Conservation (phyloP, 1,140 invertebrate species). For the Dinothrombium tinctorium region DNA sequence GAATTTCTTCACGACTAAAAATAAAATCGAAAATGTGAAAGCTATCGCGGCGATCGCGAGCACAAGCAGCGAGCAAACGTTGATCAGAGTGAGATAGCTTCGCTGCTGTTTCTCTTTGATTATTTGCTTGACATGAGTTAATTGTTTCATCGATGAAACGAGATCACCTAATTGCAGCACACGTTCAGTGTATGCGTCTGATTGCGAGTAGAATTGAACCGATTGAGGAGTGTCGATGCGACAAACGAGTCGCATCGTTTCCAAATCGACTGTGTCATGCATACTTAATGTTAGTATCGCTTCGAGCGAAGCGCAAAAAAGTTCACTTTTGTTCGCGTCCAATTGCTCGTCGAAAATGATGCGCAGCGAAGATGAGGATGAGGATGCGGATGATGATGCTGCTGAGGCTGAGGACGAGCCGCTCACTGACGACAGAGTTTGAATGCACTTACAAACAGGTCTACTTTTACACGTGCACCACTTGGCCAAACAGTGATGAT, state of each 20-base stretch:
- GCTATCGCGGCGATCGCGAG: too few species aligned
- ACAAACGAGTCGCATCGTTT: background rate
- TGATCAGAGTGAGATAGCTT: too few species aligned
- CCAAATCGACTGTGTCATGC: background rate
- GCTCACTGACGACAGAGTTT: background rate
- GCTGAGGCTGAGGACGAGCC: background rate
- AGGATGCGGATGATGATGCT: background rate
- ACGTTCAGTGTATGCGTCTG: background rate
- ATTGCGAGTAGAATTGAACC: background rate
- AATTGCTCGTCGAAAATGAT: background rate
- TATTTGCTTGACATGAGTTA: background rate
- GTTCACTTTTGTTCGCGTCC: background rate
- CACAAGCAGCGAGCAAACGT: too few species aligned
- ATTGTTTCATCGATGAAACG: background rate
- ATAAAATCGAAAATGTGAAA: too few species aligned
- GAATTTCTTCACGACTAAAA: too few species aligned
- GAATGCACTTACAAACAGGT: constrained; percentile 1
- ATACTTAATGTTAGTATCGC: background rate
- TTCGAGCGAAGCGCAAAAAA: background rate
- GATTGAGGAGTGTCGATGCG: background rate
- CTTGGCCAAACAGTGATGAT: background rate
- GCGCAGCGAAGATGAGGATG: background rate
- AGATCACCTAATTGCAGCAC: background rate
- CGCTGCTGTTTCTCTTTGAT: constrained; percentile 1
- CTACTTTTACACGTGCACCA: constrained; percentile 3